These are phyloP conservation scores for Eulacestoma nigropectus DNA, from an alignment of 2,113 vertebrate genomes.

Conservation along the genomic window DNA sequence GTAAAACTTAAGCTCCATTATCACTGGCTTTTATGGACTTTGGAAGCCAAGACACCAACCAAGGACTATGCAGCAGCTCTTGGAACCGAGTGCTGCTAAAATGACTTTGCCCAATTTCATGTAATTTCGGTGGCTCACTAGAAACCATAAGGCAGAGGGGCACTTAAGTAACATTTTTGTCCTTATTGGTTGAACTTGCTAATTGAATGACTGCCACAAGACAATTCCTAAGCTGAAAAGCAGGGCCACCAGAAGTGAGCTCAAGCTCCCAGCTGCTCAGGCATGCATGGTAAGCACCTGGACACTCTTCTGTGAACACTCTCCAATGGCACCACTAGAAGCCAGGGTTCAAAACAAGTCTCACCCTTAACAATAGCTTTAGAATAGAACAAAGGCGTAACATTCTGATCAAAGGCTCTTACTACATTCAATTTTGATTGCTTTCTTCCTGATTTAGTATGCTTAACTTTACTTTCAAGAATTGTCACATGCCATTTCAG, in stretches of 20 bases:
- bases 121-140: rapidly evolving
- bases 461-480: background rate
- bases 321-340: rapidly evolving
- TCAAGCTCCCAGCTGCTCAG: background rate
- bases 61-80: background rate
- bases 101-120: background rate
- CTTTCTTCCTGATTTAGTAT: background rate
- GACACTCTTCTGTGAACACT: background rate
- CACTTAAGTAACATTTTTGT: background rate
- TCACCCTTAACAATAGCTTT: background rate
- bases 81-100: background rate
- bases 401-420: background rate
- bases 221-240: too few species aligned
- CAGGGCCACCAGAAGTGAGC: background rate
- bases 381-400: background rate
- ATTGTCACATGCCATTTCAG: background rate
- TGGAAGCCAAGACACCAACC: background rate
- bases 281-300: background rate
- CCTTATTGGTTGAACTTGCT: background rate
- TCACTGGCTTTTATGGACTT: background rate
- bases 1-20: background rate
- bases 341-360: background rate
- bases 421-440: rapidly evolving
- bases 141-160: rapidly evolving
- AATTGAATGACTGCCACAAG: background rate